Conservation (phyloP, 2,888 invertebrate genomes). For the Amiota communis region DNA sequence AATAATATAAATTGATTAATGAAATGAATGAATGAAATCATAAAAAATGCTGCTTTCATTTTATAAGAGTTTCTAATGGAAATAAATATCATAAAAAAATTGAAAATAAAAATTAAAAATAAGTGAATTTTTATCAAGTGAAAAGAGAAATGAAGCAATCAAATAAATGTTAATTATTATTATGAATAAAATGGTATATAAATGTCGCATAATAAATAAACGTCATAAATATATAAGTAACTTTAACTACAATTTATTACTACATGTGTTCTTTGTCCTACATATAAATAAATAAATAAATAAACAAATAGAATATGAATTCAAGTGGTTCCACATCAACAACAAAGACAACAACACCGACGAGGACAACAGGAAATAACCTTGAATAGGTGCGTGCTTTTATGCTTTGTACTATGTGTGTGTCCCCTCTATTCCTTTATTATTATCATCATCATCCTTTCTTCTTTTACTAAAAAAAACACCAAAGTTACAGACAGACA, state of each 20-base stretch:
- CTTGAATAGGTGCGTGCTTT: slow-evolving; percentile 54
- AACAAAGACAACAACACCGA: neutral
- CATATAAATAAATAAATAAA: neutral
- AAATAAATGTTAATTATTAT: neutral
- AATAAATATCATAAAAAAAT: too few species aligned
- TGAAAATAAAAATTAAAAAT: neutral
- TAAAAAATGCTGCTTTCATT: neutral
- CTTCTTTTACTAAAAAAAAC: slow-evolving; percentile 1
- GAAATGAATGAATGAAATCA: neutral
- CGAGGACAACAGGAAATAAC: slow-evolving; percentile 51
- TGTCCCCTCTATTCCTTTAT: neutral
- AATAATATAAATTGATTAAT: neutral
- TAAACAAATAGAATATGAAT: too few species aligned
- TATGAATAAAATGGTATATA: slow-evolving; percentile 10
- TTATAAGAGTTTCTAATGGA: too few species aligned
- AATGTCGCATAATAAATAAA: slow-evolving; percentile 23
- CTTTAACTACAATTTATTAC: neutral
- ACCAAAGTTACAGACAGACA: slow-evolving; percentile 44
- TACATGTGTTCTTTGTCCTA: neutral
- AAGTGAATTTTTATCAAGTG: neutral
- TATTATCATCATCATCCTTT: too few species aligned
- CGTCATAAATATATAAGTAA: slow-evolving; percentile 13
- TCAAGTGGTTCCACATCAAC: too few species aligned
- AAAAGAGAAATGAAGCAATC: neutral
- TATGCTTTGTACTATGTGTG: slow-evolving; percentile 40